These are phyloP conservation scores for Kradibia gibbosae DNA, from an alignment of 1,140 invertebrate genomes.

Conservation along the genomic window DNA sequence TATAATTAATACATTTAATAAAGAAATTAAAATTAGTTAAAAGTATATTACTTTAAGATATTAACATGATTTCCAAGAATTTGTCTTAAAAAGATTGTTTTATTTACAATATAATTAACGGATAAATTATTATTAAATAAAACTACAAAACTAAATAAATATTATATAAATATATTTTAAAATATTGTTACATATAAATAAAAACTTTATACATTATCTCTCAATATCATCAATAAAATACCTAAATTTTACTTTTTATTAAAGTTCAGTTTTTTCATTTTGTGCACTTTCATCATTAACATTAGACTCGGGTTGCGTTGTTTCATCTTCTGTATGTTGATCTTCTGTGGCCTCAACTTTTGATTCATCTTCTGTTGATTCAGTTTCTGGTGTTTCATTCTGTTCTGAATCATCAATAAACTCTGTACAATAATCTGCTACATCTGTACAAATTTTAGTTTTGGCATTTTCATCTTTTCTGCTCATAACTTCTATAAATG, in stretches of 20 bases:
- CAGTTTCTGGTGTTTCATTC: background rate
- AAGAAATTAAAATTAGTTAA: no score
- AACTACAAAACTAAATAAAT: constrained; percentile 1
- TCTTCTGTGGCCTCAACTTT: no score
- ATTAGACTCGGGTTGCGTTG: background rate
- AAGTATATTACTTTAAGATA: background rate
- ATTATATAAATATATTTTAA: constrained; percentile 26
- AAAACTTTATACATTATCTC: constrained; percentile 27
- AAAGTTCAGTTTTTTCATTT: constrained; percentile 36
- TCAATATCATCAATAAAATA: constrained; percentile 20
- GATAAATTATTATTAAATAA: background rate
- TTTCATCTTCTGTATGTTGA: background rate
- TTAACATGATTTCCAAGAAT: background rate
- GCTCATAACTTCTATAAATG: constrained; percentile 70
- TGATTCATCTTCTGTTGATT: background rate
- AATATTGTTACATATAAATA: constrained; percentile 33
- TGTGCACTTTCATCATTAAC: background rate
- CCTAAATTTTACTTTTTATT: background rate
- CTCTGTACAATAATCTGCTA: constrained; percentile 51
- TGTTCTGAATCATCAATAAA: constrained; percentile 47
- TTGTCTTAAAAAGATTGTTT: background rate
- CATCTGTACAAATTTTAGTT: constrained; percentile 51
- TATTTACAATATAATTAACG: background rate
- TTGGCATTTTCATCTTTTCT: constrained; percentile 52
- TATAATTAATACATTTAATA: no score